These are phyloP conservation scores for Sceloporus undulatus DNA, from an alignment of 2,113 vertebrate species.

Conservation along the genomic window DNA sequence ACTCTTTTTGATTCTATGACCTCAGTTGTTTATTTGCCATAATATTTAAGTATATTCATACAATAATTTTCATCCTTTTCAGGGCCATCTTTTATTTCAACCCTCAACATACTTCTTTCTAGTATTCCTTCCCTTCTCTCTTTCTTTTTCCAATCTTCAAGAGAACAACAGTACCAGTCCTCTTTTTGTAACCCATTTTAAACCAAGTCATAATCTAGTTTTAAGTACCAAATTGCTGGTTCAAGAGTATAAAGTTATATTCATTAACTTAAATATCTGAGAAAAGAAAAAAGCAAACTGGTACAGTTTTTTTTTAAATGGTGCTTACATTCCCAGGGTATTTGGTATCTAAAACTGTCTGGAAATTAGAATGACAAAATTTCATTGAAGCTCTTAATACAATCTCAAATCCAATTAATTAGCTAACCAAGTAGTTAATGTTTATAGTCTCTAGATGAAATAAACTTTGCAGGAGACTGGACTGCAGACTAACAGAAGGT, in stretches of 20 bases:
- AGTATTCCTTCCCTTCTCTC: neutral
- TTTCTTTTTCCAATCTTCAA: neutral
- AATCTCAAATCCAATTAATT: constrained; percentile 14
- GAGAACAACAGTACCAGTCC: neutral
- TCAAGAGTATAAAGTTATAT: neutral
- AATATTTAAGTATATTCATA: too few relatives aligned
- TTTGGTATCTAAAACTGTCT: neutral
- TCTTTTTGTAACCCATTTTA: neutral
- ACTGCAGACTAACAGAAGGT: neutral
- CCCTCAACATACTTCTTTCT: constrained; percentile 8
- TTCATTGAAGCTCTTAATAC: neutral
- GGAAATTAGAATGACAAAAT: neutral
- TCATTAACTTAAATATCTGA: neutral
- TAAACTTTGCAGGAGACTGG: constrained; percentile 30
- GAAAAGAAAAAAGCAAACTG: neutral
- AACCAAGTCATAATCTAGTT: neutral
- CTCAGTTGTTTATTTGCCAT: neutral
- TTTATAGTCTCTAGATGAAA: constrained; percentile 5
- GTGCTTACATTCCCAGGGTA: neutral
- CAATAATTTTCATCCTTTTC: neutral
- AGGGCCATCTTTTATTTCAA: neutral
- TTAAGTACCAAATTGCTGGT: neutral
- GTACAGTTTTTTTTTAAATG: neutral
- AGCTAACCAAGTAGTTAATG: constrained; percentile 4
- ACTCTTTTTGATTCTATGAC: too few relatives aligned